Conservation (phyloP, 2,797 vertebrate species). For the Sebastes diaconus region DNA sequence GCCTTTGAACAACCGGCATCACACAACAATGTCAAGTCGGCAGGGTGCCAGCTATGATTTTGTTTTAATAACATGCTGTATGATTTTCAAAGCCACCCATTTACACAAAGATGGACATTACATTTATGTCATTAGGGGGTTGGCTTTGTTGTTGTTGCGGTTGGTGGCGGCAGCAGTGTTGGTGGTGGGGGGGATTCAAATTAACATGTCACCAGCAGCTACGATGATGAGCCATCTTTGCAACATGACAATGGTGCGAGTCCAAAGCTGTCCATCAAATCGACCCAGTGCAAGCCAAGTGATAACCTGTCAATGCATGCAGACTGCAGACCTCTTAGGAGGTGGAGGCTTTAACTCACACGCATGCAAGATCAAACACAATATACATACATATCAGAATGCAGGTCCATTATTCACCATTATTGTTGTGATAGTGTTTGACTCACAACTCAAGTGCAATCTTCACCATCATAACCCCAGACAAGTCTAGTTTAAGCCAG, state of each 20-base stretch:
- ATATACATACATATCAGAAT: background rate
- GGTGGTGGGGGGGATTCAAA: slow-evolving; percentile 27
- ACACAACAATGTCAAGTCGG: slow-evolving; percentile 59
- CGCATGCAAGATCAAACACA: slow-evolving; percentile 17
- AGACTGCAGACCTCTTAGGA: slow-evolving; percentile 5
- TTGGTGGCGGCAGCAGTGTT: background rate
- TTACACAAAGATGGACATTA: slow-evolving; percentile 64
- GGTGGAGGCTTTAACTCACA: background rate
- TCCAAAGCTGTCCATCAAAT: slow-evolving; percentile 42
- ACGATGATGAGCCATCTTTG: slow-evolving; percentile 38
- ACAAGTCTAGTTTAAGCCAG: background rate
- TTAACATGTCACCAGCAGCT: slow-evolving; percentile 44
- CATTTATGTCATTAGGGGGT: slow-evolving; percentile 63
- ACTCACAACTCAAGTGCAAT: background rate
- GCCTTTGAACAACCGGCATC: slow-evolving; percentile 54
- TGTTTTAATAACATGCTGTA: slow-evolving; percentile 71
- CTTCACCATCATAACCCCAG: background rate
- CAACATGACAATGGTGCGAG: slow-evolving; percentile 5
- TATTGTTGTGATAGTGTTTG: background rate
- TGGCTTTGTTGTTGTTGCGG: slow-evolving; percentile 48
- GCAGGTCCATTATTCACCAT: background rate
- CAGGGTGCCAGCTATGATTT: slow-evolving; percentile 62
- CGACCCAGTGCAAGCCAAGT: background rate
- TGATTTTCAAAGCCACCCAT: slow-evolving; percentile 63
- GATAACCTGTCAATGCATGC: slow-evolving; percentile 30